Percentiles rank a stretch among this genome's conserved stretches.
These are phyloP conservation scores for Tragelaphus scriptus DNA, from an alignment of 2,113 vertebrate species.

Conservation along the genomic window DNA sequence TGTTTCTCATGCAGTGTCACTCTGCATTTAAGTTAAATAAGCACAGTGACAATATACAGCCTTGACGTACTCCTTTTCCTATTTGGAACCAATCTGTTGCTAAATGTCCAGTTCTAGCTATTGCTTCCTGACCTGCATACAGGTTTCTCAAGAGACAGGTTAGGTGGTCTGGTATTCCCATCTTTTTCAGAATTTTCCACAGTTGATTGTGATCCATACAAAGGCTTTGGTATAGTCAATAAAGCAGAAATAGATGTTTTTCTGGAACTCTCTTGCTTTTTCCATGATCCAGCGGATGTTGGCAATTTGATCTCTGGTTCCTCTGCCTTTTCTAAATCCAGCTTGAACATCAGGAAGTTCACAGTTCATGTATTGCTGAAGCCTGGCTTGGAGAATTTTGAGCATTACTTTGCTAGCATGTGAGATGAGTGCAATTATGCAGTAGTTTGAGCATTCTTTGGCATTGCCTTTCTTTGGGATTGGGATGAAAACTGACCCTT, in stretches of 20 bases:
- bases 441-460: neutral
- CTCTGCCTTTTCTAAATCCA: neutral
- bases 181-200: too few species aligned
- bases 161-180: too few species aligned
- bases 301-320: neutral
- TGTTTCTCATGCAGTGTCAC: neutral
- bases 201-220: too few species aligned
- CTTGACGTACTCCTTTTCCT: neutral
- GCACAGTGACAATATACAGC: neutral
- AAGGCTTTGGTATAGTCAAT: too few species aligned
- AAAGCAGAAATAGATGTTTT: neutral
- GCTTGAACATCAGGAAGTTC: neutral
- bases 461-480: neutral
- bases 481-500: neutral
- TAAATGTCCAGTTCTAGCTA: too few species aligned
- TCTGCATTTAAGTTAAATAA: neutral
- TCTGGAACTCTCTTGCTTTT: neutral
- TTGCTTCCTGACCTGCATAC: too few species aligned
- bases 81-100: too few species aligned
- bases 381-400: neutral
- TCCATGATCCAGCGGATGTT: neutral
- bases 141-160: too few species aligned
- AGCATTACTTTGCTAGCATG: neutral
- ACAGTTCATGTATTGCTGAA: neutral
- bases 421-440: neutral